A percentile compares a stretch with the other conserved stretches of the same genome.
Conservation (phyloP, 2,113 vertebrate genomes). For the Microtus richardsoni region DNA sequence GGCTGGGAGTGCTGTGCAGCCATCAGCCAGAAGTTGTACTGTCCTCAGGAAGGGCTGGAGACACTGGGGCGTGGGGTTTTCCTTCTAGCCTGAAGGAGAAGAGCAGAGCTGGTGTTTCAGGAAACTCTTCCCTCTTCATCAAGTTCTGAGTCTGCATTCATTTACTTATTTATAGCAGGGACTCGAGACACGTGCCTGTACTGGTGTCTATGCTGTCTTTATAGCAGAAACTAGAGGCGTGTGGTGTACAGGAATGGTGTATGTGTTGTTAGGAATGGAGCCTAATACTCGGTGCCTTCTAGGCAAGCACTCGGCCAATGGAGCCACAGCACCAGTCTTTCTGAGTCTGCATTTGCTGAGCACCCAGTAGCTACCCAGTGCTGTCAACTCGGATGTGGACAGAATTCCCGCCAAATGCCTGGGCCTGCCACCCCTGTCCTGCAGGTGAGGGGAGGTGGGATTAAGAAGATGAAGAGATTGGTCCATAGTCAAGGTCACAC, state of each 20-base stretch:
- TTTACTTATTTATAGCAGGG: not conserved
- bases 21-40: not conserved
- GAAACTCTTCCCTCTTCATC: not conserved
- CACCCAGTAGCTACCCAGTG: not conserved
- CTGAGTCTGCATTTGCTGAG: not conserved
- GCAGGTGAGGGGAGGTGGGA: not conserved
- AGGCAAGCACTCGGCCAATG: not conserved
- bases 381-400: not conserved
- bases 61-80: not conserved
- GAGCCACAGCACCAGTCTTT: not conserved
- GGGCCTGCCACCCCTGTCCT: not conserved
- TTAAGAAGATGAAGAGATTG: not conserved
- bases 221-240: not conserved
- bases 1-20: not conserved
- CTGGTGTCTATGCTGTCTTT: no score
- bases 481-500: not conserved
- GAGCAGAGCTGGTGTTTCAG: not conserved
- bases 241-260: no score
- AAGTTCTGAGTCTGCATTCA: not conserved
- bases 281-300: not conserved
- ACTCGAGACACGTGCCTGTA: not conserved
- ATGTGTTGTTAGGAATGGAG: not conserved
- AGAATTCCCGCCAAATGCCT: not conserved
- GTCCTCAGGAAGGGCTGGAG: not conserved
- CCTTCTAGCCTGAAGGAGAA: conserved; percentile 2